Evolutionary conservation across 2,113 vertebrate species (phyloP).

Genomic region (Phylloscopus trochiloides): DNA sequence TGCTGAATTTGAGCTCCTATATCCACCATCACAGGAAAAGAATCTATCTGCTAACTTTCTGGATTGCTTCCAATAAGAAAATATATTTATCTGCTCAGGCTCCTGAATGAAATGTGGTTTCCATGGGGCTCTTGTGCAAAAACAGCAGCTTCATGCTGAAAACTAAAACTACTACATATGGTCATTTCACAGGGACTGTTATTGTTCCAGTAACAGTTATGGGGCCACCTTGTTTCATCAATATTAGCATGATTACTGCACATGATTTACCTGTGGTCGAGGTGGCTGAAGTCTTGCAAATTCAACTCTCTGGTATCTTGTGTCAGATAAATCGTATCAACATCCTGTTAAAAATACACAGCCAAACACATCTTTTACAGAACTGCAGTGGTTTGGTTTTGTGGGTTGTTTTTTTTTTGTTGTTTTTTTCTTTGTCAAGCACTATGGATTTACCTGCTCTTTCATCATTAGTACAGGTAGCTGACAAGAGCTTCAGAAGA

Average conservation of each 20-base stretch:
- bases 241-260: not conserved
- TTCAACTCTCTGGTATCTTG: slow-evolving; percentile 95
- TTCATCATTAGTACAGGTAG: not conserved
- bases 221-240: not conserved
- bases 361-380: not conserved
- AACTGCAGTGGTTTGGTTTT: not conserved
- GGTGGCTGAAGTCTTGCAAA: slow-evolving; percentile 95
- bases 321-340: slow-evolving; percentile 96
- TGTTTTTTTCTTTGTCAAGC: not conserved
- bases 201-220: not conserved
- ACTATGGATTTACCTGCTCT: not conserved
- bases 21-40: not conserved
- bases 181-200: not conserved
- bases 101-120: not conserved
- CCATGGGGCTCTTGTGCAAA: not conserved
- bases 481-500: not conserved
- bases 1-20: not conserved
- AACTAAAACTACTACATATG: not conserved
- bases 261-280: slow-evolving; percentile 88
- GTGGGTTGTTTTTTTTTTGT: not conserved
- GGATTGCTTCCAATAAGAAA: slow-evolving; percentile 9
- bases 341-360: slow-evolving; percentile 80
- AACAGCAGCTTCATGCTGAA: not conserved
- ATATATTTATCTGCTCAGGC: not conserved
- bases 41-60: not conserved